Evolutionary conservation across 2,888 invertebrate genomes (phyloP), one percentile per base, ranked within the genome.

Genomic region (Drosophila meridionalis): DNA sequence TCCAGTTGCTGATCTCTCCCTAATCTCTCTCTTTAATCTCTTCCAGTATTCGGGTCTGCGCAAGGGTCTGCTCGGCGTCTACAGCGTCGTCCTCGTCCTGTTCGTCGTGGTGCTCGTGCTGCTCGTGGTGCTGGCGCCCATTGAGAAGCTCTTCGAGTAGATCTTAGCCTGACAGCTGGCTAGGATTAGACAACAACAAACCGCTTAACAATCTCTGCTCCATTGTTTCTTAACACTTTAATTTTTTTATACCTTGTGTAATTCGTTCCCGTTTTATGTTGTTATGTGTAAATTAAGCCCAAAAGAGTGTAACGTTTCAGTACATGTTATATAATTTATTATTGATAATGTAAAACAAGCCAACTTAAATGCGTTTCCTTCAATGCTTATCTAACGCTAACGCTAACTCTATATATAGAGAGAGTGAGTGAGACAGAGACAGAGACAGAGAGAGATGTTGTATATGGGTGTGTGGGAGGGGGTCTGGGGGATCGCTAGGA

Each of bases 61-160:
- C 83, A 97, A 96, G 90, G 94, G 96, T 63, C 93, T 97, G 61
- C 94, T 98, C 50, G 96, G 95, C n/a, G 92, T 98, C 45, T 98
- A 98, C 92, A 94, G 96, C 45, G 93, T 97, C 0, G 94, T 97
- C 55, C 94, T 97, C 65, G 90, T 95, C 20, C 93, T 95, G 28
- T 95, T 98, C 82, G 95, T 96, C 0, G 94, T 96, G 12, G 96
- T 95, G 8, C 94, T 98, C 89, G 95, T 98, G 65, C 95, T 97
- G 69, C 94, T 97, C 55, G 95, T 96, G 26, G 96, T 95, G 1
- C 93, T 97, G 69, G 96, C 97, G 20, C 97, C 97, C 1, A 96
- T 97, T 66, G 95, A 95, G 61, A 94, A 95, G 34, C 94, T 95
- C 1, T 95, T 95, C 53, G 72, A 55, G 53, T 83, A 81, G 70